Percentiles rank a stretch among this genome's conserved stretches.
Evolutionary conservation across 2,113 vertebrate genomes (phyloP).

Genomic region (Erythrocercus mccallii): DNA sequence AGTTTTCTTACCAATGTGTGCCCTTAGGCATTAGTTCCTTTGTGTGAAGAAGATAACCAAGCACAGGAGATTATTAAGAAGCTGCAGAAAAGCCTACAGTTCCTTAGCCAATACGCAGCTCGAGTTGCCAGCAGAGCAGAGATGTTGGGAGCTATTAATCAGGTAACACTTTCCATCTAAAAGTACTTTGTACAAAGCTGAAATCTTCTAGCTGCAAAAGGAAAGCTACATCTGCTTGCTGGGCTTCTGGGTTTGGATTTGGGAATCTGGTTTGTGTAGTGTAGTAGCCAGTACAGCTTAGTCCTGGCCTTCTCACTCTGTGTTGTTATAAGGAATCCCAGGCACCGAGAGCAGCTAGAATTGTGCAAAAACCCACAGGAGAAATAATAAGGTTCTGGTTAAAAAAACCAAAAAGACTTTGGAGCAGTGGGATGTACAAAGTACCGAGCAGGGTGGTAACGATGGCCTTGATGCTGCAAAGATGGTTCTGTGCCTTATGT

Average conservation of each 20-base stretch:
- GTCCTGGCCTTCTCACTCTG: background rate
- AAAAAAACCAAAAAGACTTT: background rate
- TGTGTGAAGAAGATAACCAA: constrained; percentile 91
- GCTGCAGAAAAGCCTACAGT: constrained; percentile 85
- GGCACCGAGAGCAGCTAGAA: background rate
- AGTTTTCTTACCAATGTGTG: background rate
- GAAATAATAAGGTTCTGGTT: background rate
- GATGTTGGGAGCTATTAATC: constrained; percentile 94
- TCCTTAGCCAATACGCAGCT: constrained; percentile 85
- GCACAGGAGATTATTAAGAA: constrained; percentile 89
- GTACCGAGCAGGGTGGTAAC: background rate
- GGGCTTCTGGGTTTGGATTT: background rate
- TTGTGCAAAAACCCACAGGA: background rate
- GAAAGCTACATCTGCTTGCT: background rate
- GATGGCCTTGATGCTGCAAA: background rate
- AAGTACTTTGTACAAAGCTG: background rate
- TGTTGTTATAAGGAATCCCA: no score
- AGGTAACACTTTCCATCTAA: constrained; percentile 70
- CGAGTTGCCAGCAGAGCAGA: constrained; percentile 91
- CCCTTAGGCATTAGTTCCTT: constrained; percentile 80
- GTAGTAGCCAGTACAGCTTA: background rate
- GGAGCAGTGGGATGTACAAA: background rate
- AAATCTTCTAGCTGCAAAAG: background rate
- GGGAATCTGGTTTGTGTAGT: background rate
- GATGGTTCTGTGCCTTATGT: background rate